Evolutionary conservation across 2,888 invertebrate species (phyloP), one percentile per base, ranked within the genome.

Genomic region (Euzophera pinguis): DNA sequence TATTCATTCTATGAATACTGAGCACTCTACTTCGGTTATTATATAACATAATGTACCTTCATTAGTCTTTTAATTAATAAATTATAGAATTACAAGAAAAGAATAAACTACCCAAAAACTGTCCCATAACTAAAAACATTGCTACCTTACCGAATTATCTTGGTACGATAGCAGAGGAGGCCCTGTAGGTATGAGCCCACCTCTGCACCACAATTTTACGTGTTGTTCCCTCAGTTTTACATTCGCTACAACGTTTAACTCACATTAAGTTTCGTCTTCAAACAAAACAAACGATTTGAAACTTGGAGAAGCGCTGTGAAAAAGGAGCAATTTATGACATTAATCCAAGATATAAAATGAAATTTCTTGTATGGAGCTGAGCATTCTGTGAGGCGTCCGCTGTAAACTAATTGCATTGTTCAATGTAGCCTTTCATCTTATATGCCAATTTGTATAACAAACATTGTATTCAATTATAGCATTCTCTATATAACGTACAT

Each of bases 241-340:
- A 77, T 79, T 79, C 70, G 71, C 72, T 67, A 73, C 71, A 78
- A 65, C 76, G 75, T 78, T 84, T 78, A 82, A 86, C 80, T 85
- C 76, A 78, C 83, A 78, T 84, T 84, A 78, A 79, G 79, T 81
- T 83, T 78, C 71, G 70, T 76, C 75, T 77, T 71, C 63, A 63
- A 79, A 81, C 78, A 81, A 82, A 76, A 81, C 75, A 79, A 80
- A 78, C 75, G 76, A 75, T 76, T 81, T 78, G 75, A 84, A 82
- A 80, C 78, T 78, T 73, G 68, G 71, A 65, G 65, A 58, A 65
- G 62, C 69, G 67, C 68, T 62, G 69, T 64, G 72, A 74, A 82
- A 78, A 69, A 71, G 71, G 62, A 74, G 73, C 75, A 67, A 84
- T 81, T 84, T 81, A 81, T 79, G 74, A 79, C 75, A 78, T 79